These are phyloP conservation scores for Ctenosaura bakeri DNA, from an alignment of 2,797 vertebrate species.

Conservation along the genomic window DNA sequence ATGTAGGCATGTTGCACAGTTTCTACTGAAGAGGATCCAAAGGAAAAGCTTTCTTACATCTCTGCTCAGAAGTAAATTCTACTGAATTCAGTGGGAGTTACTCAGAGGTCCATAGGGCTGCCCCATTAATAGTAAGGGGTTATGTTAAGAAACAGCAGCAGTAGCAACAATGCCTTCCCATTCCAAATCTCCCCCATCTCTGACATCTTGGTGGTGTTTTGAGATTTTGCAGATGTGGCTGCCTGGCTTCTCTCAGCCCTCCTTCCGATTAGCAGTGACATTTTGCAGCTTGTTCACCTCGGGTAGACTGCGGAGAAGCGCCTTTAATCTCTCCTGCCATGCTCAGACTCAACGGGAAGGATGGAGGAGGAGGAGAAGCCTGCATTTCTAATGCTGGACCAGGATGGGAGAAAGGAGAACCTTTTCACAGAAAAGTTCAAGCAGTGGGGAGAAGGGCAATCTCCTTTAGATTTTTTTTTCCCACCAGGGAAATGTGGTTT, in stretches of 20 bases:
- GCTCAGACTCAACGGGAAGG: neutral
- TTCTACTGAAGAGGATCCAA: neutral
- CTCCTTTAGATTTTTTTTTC: neutral
- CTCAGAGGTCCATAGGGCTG: too few species aligned
- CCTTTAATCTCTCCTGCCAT: neutral
- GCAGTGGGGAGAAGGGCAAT: neutral
- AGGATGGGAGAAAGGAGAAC: neutral
- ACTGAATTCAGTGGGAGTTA: neutral
- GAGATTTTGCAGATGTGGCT: slow-evolving; percentile 2
- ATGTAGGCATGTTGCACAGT: too few species aligned
- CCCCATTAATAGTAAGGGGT: too few species aligned
- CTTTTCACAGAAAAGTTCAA: neutral
- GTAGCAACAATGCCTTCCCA: neutral
- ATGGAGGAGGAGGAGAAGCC: neutral
- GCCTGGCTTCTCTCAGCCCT: neutral
- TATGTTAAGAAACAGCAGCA: neutral
- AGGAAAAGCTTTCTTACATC: too few species aligned
- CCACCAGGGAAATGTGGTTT: neutral
- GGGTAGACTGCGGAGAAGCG: neutral
- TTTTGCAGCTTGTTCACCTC: slow-evolving; percentile 20
- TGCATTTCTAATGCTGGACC: neutral
- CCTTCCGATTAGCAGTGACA: slow-evolving; percentile 13
- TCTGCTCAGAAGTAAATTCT: too few species aligned
- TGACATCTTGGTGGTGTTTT: neutral
- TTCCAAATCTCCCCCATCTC: too few species aligned